These are phyloP conservation scores for Propsilocerus akamusi DNA, from an alignment of 1,140 invertebrate species.

Conservation along the genomic window DNA sequence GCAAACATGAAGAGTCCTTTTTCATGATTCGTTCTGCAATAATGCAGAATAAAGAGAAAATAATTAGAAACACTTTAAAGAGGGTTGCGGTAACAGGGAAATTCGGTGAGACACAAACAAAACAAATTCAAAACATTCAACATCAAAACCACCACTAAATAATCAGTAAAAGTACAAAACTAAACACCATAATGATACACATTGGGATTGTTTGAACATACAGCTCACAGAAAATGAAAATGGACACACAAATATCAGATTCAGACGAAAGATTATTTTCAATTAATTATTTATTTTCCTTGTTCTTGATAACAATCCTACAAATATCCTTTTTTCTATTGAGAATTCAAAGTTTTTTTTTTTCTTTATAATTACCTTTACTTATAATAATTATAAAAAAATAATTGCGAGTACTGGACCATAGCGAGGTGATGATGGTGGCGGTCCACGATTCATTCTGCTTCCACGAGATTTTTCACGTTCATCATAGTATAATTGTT, in stretches of 20 bases:
- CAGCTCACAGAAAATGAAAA: no score
- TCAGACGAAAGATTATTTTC: neutral
- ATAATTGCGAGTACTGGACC: neutral
- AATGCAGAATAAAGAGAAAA: no score
- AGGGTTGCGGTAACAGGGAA: no score
- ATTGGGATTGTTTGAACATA: no score
- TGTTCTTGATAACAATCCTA: neutral
- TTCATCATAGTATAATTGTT: neutral
- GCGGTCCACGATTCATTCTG: neutral
- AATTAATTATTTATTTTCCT: neutral
- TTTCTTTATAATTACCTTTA: neutral
- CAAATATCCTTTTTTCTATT: no score
- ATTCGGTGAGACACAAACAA: no score
- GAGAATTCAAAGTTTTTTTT: no score
- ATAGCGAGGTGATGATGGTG: neutral
- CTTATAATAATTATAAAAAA: constrained; percentile 2
- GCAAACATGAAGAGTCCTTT: no score
- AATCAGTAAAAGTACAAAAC: neutral
- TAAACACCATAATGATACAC: constrained; percentile 1
- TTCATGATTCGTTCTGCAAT: no score
- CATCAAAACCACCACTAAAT: neutral
- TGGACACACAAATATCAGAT: no score
- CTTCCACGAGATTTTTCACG: neutral
- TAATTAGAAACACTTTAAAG: no score
- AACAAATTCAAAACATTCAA: neutral